Evolutionary conservation across 2,888 invertebrate genomes (phyloP), one percentile per base, ranked within the genome.

Genomic region (Teinopalpus imperialis): DNA sequence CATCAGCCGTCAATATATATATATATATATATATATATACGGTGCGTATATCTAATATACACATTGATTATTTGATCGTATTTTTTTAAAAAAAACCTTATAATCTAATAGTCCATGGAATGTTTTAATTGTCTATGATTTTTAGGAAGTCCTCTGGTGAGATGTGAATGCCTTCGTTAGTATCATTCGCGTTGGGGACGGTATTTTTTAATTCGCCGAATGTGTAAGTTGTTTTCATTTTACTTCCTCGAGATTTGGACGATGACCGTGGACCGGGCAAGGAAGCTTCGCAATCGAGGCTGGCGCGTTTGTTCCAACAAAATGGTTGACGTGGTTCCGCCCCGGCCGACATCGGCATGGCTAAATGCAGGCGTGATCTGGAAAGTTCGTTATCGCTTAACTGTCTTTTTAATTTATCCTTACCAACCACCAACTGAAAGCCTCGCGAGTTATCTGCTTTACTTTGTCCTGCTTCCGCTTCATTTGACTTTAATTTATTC

Each of bases 301-400:
- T 71, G 50, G 76, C 76, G 43, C 80, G 76, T 55, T 74, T 66
- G 66, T 56, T 68, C 78, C 82, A 83, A 50, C 80, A 74, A 65
- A 79, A 81, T 2, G 76, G 61, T 50, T 69, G 76, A 5, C 77
- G 66, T 36, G 81, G 78, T 65, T 87, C 87, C 39, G 88, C 83
- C 24, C 87, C 88, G 43, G 88, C 88, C n/a, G 88, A 87, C 80
- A 83, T 79, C 49, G 89, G 88, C 85, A 87, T 75, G 49, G 81
- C 81, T 43, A 82, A 59, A 51, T 71, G 82, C 54, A 75, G 73
- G 4, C 81, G 70, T 30, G 80, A 72, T 44, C 70, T 56, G 40
- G 79, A 70, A 63, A 85, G 55, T 66, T 81, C 86, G 58, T 81
- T 81, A 54, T 85, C 85, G 57, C 86, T 86, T 63, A 83, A 53